Conservation (phyloP, 2,113 vertebrate species). For the Burhinus oedicnemus region DNA sequence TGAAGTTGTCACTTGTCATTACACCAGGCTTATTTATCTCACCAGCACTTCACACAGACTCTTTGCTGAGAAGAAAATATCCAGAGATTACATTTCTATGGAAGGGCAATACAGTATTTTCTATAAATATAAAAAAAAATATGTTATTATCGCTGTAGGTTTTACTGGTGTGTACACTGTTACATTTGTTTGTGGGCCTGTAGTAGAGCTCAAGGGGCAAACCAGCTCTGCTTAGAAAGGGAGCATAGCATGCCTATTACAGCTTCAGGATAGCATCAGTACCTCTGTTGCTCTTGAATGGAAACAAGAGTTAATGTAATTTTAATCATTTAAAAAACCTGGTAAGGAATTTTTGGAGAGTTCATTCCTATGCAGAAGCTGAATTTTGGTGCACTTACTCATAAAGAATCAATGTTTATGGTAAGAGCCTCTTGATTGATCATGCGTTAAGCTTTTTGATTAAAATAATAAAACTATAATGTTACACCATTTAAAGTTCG, state of each 20-base stretch:
- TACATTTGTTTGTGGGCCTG: background rate
- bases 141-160: accelerated
- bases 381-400: background rate
- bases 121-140: background rate
- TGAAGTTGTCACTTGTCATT: background rate
- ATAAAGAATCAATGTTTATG: background rate
- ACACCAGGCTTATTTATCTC: background rate
- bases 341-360: background rate
- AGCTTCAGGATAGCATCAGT: background rate
- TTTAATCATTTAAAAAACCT: background rate
- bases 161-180: background rate
- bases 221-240: background rate
- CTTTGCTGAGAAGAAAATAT: background rate
- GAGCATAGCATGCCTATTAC: background rate
- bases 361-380: background rate
- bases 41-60: background rate
- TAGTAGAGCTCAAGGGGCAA: background rate
- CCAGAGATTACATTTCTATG: background rate
- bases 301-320: background rate
- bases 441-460: background rate
- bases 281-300: background rate
- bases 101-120: background rate
- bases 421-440: background rate
- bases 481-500: background rate
- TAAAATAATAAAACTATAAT: background rate